Conservation (phyloP, 2,888 invertebrate genomes). For the Papilio protenor region DNA sequence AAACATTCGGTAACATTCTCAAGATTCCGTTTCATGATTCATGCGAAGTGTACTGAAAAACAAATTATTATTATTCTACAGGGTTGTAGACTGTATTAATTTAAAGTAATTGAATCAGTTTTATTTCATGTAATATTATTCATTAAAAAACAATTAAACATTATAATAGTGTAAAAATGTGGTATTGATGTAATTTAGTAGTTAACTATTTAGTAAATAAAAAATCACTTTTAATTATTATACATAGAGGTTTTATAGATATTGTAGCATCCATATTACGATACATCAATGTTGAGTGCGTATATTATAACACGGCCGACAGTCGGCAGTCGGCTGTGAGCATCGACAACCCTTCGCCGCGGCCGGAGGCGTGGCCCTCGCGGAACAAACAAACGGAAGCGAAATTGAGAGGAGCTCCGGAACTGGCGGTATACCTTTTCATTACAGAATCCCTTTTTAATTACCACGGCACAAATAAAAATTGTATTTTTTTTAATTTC, state of each 20-base stretch:
- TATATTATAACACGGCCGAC: conserved; percentile 48
- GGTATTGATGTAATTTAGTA: too few species aligned
- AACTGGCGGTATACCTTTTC: conserved; percentile 83
- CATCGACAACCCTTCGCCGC: conserved; percentile 72
- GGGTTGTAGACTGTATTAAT: not conserved
- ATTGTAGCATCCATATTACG: conserved; percentile 6
- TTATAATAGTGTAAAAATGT: too few species aligned
- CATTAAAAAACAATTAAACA: too few species aligned
- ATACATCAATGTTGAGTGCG: conserved; percentile 28
- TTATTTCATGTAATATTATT: too few species aligned
- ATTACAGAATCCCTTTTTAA: conserved; percentile 84
- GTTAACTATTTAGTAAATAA: too few species aligned
- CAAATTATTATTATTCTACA: conserved; percentile 9
- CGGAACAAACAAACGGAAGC: conserved; percentile 82
- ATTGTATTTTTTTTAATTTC: conserved; percentile 82
- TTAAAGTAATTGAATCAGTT: not conserved
- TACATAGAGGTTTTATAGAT: not conserved
- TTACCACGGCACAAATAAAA: conserved; percentile 82
- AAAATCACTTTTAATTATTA: too few species aligned
- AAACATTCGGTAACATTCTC: conserved; percentile 17
- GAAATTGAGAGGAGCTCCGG: conserved; percentile 82
- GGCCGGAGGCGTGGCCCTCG: conserved; percentile 73
- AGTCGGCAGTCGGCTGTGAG: conserved; percentile 27
- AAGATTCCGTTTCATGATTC: not conserved
- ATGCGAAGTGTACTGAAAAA: not conserved